Percentiles rank a stretch among this genome's conserved stretches.
Evolutionary conservation across 2,797 vertebrate genomes (phyloP).

Genomic region (Platyrinchus mystaceus): DNA sequence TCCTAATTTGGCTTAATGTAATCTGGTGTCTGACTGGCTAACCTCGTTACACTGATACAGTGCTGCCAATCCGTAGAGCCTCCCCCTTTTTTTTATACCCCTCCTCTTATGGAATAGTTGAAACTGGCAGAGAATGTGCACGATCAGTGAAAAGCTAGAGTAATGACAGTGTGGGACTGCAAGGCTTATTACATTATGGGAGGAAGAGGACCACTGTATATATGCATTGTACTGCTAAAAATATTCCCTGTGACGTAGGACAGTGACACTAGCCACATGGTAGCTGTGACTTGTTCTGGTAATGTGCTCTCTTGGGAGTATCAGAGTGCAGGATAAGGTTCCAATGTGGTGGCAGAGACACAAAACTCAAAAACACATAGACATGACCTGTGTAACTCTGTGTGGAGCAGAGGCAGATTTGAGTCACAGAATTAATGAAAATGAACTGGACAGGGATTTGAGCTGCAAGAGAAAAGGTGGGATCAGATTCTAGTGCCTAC

Average conservation of each 20-base stretch:
- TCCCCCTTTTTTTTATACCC: accelerated
- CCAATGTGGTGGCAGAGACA: background rate
- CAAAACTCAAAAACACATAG: background rate
- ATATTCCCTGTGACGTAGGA: background rate
- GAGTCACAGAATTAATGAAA: background rate
- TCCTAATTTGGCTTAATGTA: background rate
- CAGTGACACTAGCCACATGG: background rate
- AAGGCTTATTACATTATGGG: background rate
- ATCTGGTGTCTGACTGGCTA: background rate
- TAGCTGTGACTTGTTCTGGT: background rate
- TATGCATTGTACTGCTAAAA: background rate
- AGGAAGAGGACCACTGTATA: background rate
- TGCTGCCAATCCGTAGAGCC: background rate
- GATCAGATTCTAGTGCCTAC: background rate
- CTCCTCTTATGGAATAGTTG: background rate
- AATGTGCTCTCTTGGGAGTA: background rate
- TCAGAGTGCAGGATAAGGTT: background rate
- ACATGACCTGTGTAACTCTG: background rate
- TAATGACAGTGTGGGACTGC: background rate
- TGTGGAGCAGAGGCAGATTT: background rate
- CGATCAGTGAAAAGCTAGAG: background rate
- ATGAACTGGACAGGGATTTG: background rate
- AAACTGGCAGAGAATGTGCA: background rate
- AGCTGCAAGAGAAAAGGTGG: background rate
- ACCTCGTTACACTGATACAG: background rate